Conservation (phyloP, 2,797 vertebrate genomes). For the Gobio occitaniae region DNA sequence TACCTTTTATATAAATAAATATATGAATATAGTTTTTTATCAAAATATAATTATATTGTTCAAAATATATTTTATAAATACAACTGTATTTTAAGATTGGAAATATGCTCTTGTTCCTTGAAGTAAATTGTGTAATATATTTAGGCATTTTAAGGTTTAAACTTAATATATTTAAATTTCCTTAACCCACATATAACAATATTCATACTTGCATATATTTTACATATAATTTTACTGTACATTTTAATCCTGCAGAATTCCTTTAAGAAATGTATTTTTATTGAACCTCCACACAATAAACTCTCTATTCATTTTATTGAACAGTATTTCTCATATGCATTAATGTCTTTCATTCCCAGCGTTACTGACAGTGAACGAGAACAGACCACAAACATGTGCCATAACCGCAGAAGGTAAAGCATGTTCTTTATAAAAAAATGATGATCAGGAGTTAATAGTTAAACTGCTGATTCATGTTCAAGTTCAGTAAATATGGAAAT, state of each 20-base stretch:
- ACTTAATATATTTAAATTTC: background rate
- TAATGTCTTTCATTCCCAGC: constrained; percentile 21
- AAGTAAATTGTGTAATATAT: background rate
- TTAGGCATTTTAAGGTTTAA: background rate
- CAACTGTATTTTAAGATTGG: background rate
- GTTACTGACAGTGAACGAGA: constrained; percentile 16
- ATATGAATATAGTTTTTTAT: background rate
- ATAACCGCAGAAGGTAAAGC: constrained; percentile 6
- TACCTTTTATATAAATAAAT: background rate
- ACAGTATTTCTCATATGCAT: background rate
- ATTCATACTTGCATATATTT: background rate
- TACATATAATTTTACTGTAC: background rate
- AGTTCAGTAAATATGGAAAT: background rate
- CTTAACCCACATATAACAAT: background rate
- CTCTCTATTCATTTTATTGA: background rate
- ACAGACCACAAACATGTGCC: background rate
- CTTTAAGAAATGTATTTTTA: background rate
- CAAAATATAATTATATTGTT: background rate
- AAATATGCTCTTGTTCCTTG: background rate
- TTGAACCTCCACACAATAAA: background rate
- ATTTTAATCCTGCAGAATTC: background rate
- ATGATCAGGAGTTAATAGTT: background rate
- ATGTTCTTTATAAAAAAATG: background rate
- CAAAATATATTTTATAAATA: background rate
- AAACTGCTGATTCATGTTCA: background rate